These are phyloP conservation scores for Oasisia sp. DNA, from an alignment of 2,888 invertebrate genomes.

Conservation along the genomic window DNA sequence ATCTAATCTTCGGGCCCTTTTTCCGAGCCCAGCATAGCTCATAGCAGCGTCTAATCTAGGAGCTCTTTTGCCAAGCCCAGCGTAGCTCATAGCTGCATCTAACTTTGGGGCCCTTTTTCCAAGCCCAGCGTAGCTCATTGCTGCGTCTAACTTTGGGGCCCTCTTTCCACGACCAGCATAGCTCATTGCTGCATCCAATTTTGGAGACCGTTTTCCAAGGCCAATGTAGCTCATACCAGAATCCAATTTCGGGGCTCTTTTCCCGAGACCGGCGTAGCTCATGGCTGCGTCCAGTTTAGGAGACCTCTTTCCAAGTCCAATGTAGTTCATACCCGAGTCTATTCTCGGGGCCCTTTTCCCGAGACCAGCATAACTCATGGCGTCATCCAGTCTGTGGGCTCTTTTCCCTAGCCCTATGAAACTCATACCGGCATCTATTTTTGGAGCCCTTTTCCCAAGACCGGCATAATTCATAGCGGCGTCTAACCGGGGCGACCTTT, in stretches of 20 bases:
- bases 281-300: background rate
- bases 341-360: background rate
- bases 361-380: background rate
- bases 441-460: background rate
- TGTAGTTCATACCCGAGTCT: background rate
- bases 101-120: background rate
- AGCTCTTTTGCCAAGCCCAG: background rate
- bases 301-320: background rate
- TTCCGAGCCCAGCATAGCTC: background rate
- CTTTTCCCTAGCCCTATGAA: background rate
- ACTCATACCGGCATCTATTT: slow-evolving; percentile 10
- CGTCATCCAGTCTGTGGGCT: background rate
- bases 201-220: background rate
- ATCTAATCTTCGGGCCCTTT: background rate
- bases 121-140: background rate
- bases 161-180: background rate
- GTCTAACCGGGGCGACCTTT: background rate
- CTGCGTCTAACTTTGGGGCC: background rate
- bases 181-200: background rate
- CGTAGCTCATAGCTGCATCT: background rate
- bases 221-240: background rate
- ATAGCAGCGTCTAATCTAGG: background rate
- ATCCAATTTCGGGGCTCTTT: slow-evolving; percentile 1
- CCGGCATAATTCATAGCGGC: background rate
- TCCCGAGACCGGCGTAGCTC: background rate